These are phyloP conservation scores for Formica aserva DNA, from an alignment of 2,888 invertebrate genomes.

Conservation along the genomic window DNA sequence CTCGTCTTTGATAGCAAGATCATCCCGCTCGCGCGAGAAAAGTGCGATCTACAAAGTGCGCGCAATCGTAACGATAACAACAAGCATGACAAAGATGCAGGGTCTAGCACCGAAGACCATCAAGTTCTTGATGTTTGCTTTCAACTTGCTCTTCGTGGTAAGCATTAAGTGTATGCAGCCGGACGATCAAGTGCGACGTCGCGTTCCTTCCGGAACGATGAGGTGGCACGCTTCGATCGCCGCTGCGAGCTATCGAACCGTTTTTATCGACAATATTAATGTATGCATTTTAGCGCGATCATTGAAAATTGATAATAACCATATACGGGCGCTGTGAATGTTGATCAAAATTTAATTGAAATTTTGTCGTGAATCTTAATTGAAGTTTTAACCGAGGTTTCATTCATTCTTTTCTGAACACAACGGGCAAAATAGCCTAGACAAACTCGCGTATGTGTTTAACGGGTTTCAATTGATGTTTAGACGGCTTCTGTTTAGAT, in stretches of 20 bases:
- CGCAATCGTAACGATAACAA: not conserved
- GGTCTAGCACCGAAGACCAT: slow-evolving; percentile 79
- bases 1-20: slow-evolving; percentile 20
- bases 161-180: slow-evolving; percentile 83
- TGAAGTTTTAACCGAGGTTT: not conserved
- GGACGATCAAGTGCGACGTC: not conserved
- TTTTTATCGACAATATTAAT: not conserved
- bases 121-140: slow-evolving; percentile 90
- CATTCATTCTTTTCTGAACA: not conserved
- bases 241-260: slow-evolving; percentile 35
- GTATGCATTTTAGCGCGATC: not conserved
- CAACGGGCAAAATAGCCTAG: not conserved
- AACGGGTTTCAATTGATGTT: not conserved
- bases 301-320: not conserved
- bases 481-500: not conserved
- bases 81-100: not conserved
- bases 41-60: not conserved
- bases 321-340: not conserved
- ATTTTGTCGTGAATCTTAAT: not conserved
- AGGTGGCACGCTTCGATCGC: slow-evolving; percentile 35
- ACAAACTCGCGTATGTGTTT: not conserved
- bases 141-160: slow-evolving; percentile 92
- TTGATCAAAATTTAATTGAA: not conserved
- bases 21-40: not conserved
- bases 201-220: slow-evolving; percentile 30